Evolutionary conservation across 2,888 invertebrate genomes (phyloP), one percentile per base, ranked within the genome.

Genomic region (Chloroclystis v-ata): DNA sequence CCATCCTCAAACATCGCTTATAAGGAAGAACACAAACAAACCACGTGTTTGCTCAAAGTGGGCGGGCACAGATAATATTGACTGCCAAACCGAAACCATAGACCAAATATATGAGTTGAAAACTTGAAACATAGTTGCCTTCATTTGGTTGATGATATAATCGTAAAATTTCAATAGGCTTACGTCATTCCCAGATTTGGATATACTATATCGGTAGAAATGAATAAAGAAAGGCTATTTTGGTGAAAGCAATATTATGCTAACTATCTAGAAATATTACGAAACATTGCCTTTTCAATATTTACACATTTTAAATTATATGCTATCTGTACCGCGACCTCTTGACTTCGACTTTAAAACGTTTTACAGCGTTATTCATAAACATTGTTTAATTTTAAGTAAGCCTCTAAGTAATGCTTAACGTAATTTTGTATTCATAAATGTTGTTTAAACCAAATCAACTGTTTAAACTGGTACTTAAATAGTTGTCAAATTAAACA

Each of bases 301-400:
- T 45, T 38, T 41, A 45, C 37, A 49, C 43, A n/a, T n/a, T n/a
- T 45, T 49, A 29, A 51, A 44, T 35, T 40, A 49, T 49, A 38
- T 30, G 25, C 7, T 40, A 28, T 49, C 42, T 46, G 44, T 53
- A 54, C 56, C 49, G 40, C 45, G 42, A 57, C 63, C 50, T 50
- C 40, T 52, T 32, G 47, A 52, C 56, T 48, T 43, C 41, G 51
- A 51, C 59, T 67, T 62, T 59, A 59, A 60, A 63, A 57, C 58
- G 66, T 64, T 65, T 59, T 49, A n/a, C n/a, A n/a, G n/a, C n/a
- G n/a, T n/a, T n/a, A n/a, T n/a, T n/a, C n/a, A n/a, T n/a, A n/a
- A n/a, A n/a, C n/a, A n/a, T n/a, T n/a, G n/a, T n/a, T n/a, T n/a
- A n/a, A n/a, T n/a, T n/a, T n/a, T n/a, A n/a, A n/a, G n/a, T n/a